Conservation (phyloP, 2,113 vertebrate genomes). For the Cygnus buccinator region DNA sequence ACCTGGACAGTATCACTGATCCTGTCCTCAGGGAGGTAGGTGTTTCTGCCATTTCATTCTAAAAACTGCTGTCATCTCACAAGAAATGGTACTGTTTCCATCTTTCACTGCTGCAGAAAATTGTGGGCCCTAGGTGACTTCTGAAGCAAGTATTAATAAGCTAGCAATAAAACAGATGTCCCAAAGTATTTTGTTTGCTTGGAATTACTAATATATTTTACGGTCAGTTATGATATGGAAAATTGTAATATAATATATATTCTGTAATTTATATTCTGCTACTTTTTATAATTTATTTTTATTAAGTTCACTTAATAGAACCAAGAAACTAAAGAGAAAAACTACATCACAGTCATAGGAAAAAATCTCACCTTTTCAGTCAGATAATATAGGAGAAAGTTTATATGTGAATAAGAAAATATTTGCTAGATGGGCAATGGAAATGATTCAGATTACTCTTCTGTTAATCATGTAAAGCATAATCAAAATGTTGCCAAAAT, state of each 20-base stretch:
- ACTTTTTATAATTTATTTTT: background rate
- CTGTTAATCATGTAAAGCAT: background rate
- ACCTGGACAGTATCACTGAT: conserved; percentile 91
- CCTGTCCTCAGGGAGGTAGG: conserved; percentile 91
- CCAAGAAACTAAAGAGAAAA: background rate
- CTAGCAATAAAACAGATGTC: background rate
- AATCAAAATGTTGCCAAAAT: background rate
- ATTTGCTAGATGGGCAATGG: background rate
- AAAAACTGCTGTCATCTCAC: background rate
- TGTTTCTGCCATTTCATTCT: background rate
- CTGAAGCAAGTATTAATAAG: background rate
- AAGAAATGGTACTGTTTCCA: background rate
- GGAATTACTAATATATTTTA: background rate
- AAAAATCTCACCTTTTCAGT: background rate
- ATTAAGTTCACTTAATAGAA: background rate
- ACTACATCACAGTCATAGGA: background rate
- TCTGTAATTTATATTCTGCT: background rate
- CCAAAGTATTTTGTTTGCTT: background rate
- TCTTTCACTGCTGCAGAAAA: background rate
- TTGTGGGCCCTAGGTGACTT: background rate
- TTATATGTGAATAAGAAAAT: background rate
- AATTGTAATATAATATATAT: background rate
- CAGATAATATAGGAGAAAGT: background rate
- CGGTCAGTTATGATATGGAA: background rate
- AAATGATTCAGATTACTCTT: background rate